phyloP scores from a whole-genome alignment of 2,113 vertebrate species.

The Pedionomus torquatus region DNA sequence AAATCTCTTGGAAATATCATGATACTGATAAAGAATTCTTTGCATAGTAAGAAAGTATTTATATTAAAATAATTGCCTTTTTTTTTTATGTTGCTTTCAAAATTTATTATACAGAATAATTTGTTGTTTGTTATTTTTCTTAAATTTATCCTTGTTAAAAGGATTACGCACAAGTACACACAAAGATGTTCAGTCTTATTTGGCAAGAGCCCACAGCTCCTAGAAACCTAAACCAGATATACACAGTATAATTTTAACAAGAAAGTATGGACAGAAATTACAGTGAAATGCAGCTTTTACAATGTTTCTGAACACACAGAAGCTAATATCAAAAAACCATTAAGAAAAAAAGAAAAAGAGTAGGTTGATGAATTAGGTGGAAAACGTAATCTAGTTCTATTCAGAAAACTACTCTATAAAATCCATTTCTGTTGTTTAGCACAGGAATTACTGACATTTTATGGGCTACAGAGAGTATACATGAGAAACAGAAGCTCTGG shows the following conservation, averaged over 20 bases:
- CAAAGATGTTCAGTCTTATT: not conserved
- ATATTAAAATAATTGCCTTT: no score
- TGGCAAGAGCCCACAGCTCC: not conserved
- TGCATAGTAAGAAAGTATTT: not conserved
- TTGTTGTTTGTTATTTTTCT: not conserved
- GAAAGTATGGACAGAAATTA: not conserved
- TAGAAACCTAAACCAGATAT: not conserved
- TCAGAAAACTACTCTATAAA: not conserved
- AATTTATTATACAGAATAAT: not conserved
- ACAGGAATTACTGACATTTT: not conserved
- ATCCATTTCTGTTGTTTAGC: not conserved
- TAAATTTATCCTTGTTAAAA: not conserved
- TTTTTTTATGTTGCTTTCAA: no score
- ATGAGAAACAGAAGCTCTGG: not conserved
- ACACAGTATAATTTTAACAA: not conserved
- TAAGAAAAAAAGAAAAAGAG: not conserved
- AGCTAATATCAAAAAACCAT: not conserved
- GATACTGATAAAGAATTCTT: not conserved
- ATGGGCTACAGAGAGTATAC: not conserved
- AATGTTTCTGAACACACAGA: not conserved
- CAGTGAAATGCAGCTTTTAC: not conserved
- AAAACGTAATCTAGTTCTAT: not conserved
- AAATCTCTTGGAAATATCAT: accelerated
- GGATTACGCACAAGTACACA: not conserved
- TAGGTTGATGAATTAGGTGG: not conserved